Percentiles rank a stretch among this genome's conserved stretches.
phyloP scores from a whole-genome alignment of 2,113 vertebrate species.

The Myrmophylax atrothorax region DNA sequence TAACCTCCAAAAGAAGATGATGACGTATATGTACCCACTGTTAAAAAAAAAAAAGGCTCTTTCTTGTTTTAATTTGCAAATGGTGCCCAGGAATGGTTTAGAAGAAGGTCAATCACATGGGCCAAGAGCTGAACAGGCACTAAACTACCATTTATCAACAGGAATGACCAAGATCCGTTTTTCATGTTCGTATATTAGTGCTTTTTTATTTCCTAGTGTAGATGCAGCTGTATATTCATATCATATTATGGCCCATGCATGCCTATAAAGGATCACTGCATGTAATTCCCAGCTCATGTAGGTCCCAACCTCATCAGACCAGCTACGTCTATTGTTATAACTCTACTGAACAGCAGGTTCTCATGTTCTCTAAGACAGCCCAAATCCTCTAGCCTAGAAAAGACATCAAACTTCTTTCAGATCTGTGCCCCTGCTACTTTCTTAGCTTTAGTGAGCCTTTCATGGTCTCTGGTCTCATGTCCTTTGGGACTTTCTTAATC shows the following conservation, averaged over 20 bases:
- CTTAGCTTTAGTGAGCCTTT: background rate
- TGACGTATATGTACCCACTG: background rate
- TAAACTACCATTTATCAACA: background rate
- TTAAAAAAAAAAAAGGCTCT: background rate
- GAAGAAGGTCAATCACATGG: background rate
- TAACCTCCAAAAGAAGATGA: background rate
- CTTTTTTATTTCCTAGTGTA: background rate
- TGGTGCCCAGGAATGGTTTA: background rate
- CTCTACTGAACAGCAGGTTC: background rate
- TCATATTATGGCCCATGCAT: background rate
- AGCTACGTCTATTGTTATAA: too few species aligned
- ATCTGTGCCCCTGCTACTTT: background rate
- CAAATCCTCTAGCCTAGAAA: background rate
- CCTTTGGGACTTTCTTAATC: background rate
- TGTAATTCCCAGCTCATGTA: background rate
- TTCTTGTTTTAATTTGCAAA: background rate
- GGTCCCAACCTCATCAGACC: background rate
- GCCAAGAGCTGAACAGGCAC: background rate
- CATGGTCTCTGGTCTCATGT: background rate
- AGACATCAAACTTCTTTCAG: background rate
- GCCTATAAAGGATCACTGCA: background rate
- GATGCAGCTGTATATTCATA: background rate
- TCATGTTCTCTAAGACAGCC: background rate
- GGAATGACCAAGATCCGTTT: background rate
- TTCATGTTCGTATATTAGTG: background rate